phyloP scores from a whole-genome alignment of 1,140 invertebrate genomes.

The Laupala kohalensis region DNA sequence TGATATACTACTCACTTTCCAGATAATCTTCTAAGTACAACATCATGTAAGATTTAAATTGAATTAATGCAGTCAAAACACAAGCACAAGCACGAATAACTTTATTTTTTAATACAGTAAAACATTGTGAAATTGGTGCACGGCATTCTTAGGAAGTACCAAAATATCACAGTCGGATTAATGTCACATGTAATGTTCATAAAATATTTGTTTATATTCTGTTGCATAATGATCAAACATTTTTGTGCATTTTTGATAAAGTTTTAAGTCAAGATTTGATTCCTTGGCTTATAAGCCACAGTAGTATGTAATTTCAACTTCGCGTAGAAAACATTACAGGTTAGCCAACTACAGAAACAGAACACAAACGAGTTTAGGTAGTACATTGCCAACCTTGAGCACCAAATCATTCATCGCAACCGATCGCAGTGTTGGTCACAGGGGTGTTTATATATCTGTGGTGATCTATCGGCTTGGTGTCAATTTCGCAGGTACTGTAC shows the following conservation, averaged over 20 bases:
- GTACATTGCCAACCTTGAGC: too few relatives aligned
- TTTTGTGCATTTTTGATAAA: background rate
- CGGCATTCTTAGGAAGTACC: background rate
- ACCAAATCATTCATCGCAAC: too few relatives aligned
- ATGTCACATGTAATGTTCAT: background rate
- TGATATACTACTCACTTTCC: slow-evolving; percentile 64
- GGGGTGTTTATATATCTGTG: too few relatives aligned
- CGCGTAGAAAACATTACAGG: background rate
- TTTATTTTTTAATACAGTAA: background rate
- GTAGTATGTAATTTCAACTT: background rate
- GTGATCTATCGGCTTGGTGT: too few relatives aligned
- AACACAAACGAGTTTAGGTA: too few relatives aligned
- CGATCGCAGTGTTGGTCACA: too few relatives aligned
- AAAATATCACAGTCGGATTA: background rate
- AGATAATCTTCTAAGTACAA: slow-evolving; percentile 92
- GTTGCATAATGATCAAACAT: background rate
- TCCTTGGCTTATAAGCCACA: background rate
- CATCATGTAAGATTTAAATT: slow-evolving; percentile 41
- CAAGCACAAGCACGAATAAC: background rate
- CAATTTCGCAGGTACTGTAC: too few relatives aligned
- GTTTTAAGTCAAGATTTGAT: background rate
- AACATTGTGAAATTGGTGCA: background rate
- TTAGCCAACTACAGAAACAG: too few relatives aligned
- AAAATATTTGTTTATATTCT: background rate
- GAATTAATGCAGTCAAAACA: background rate